Evolutionary conservation across 2,113 vertebrate genomes (phyloP), one percentile per base, ranked within the genome.

Genomic region (Limanda limanda): DNA sequence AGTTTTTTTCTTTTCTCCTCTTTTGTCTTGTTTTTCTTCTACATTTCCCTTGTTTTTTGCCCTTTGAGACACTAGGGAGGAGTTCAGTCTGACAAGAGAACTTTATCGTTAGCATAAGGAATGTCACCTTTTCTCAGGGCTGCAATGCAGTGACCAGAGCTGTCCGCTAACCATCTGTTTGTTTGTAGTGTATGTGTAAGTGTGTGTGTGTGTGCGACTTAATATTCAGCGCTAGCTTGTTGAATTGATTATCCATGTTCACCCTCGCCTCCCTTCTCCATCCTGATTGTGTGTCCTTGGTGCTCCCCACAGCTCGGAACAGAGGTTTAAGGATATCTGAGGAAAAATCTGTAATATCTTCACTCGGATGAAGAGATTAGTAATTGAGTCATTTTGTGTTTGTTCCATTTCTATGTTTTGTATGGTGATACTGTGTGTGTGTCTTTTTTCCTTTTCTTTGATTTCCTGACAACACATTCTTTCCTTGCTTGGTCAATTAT

Each of bases 71-170:
- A 40, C 55, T 59, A n/a, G 54, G 31, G 24, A 68, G 68, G 51
- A 84, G 37, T 67, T 79, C 18, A 64, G 60, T 68, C 68, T 78
- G 67, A 86, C 79, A 85, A 10, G 57, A 68, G 23, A 85, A 85
- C 84, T 87, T 83, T 80, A 25, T 56, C 67, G 91, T 93, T 91
- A 91, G 75, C 91, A 92, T 93, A 79, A 83, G 54, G 73, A 92
- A 88, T 89, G 90, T 93, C 89, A 93, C 92, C 87, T 91, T 88
- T 82, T 78, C 82, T 60, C 56, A 88, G 72, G 82, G 71, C 76
- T 64, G 70, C 54, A 52, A 23, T 61, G 70, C 59, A 54, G 17
- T 68, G 63, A 76, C 69, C 58, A 64, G n/a, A 56, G 45, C 57
- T 76, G 76, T 76, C 74, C 76, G 71, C 76, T 55, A 40, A 75